phyloP scores from a whole-genome alignment of 2,888 invertebrate genomes.

The Acronicta alni region DNA sequence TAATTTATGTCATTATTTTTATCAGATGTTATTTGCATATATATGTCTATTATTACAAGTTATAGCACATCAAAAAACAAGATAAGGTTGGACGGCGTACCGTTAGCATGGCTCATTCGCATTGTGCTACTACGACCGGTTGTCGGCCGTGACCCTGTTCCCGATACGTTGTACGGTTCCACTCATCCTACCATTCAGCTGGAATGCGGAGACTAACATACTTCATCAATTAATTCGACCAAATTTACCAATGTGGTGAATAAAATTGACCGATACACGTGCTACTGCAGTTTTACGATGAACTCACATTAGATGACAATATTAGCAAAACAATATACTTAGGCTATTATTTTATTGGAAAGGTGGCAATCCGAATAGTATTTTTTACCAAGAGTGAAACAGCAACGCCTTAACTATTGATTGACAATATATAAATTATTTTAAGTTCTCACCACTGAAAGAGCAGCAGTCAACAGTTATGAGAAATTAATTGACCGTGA shows the following conservation, averaged over 20 bases:
- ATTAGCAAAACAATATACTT: neutral
- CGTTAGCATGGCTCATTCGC: constrained; percentile 74
- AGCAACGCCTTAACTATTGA: too few relatives aligned
- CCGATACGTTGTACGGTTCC: constrained; percentile 75
- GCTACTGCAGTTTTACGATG: constrained; percentile 30
- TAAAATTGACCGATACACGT: constrained; percentile 31
- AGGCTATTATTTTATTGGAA: neutral
- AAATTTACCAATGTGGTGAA: constrained; percentile 30
- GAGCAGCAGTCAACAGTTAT: constrained; percentile 26
- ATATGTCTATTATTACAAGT: constrained; percentile 25
- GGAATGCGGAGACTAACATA: constrained; percentile 81
- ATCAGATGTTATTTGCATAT: constrained; percentile 25
- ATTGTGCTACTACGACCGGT: constrained; percentile 77
- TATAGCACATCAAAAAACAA: constrained; percentile 35
- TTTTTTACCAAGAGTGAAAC: too few relatives aligned
- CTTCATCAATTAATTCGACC: constrained; percentile 59
- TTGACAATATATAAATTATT: neutral
- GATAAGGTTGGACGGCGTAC: constrained; percentile 63
- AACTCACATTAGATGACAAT: neutral
- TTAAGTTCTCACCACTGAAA: constrained; percentile 25
- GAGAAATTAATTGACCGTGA: constrained; percentile 60
- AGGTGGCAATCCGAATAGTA: neutral
- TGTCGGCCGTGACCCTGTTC: constrained; percentile 85
- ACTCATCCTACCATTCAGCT: constrained; percentile 70
- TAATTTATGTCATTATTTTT: neutral